Base-by-base conservation (phyloP, 1,140 invertebrate genomes). In the Heliconius eleuchia region DNA sequence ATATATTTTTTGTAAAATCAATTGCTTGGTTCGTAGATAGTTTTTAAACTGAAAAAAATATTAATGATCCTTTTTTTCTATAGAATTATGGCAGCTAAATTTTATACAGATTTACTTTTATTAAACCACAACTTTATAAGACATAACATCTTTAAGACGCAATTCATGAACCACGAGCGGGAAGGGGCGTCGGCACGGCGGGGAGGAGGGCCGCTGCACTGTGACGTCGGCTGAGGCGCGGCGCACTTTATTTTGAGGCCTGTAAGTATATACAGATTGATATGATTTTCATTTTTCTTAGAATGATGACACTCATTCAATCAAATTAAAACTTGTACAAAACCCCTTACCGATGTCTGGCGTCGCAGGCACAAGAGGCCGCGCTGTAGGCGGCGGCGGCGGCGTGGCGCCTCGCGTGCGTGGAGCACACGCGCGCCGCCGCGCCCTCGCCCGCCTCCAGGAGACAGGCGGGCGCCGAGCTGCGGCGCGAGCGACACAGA, bases 141-240 rank as follows among this genome's bases (percentile, higher is more conserved):
- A 27, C 13, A 7, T 39, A n/a, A 72, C 34, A 7, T 72, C 71
- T 23, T 72, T 72, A 57, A 92, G 89, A 2, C 87, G 81, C 30
- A 92, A 71, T 39, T 94, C 91, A 86, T 92, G 91, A 1, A 94
- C 91, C 0, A 86, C 87, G 16, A 92, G 85, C 0, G 92, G 91
- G 84, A 92, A 92, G 66, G 90, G 90, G 1, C 85, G 89, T 57
- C 92, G 89, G 79, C 92, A 94, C 0, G 87, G 85, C 18, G 86
- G 86, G 0, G 88, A 74, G 1, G 80, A 57, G 13, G 84, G 50
- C 0, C 84, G 87, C 11, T 80, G 52, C 0, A 76, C 23, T 8
- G 66, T 46, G 23, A 79, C 79, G 18, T 84, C 85, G 8, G 84
- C 80, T 1, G 89, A 88, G 4, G 83, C 80, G 30, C 87, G 85